phyloP scores from a whole-genome alignment of 2,113 vertebrate species.

The Uropsilus gracilis region DNA sequence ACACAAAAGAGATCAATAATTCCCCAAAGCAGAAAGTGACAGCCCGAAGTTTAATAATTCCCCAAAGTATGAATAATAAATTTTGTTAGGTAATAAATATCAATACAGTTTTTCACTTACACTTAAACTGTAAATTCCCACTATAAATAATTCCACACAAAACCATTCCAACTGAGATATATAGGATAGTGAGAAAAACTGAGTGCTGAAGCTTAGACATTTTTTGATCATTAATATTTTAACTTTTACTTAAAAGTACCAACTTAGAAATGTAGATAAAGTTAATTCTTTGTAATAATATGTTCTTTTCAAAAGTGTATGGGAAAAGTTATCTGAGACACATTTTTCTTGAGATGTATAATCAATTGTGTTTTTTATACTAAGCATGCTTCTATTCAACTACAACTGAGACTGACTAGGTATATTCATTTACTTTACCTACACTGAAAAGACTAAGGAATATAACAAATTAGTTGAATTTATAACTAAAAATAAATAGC shows the following conservation, averaged over 20 bases:
- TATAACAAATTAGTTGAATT: neutral
- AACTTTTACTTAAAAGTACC: neutral
- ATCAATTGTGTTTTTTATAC: neutral
- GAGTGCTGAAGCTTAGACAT: neutral
- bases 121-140: neutral
- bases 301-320: neutral
- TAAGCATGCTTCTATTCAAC: neutral
- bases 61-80: neutral
- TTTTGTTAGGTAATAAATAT: neutral
- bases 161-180: neutral
- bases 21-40: constrained; percentile 13
- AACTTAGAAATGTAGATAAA: neutral
- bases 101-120: neutral
- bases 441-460: neutral
- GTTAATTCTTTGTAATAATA: neutral
- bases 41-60: neutral
- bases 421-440: neutral
- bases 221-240: constrained; percentile 1
- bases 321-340: neutral
- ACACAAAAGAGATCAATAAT: constrained; percentile 3
- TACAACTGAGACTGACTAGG: neutral
- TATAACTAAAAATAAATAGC: neutral
- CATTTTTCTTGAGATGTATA: constrained; percentile 7
- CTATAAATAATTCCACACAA: neutral
- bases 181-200: neutral